Conservation (phyloP, 30 jellyfish, hydroid and myxozoan genomes). For the Pelagia noctiluca region DNA sequence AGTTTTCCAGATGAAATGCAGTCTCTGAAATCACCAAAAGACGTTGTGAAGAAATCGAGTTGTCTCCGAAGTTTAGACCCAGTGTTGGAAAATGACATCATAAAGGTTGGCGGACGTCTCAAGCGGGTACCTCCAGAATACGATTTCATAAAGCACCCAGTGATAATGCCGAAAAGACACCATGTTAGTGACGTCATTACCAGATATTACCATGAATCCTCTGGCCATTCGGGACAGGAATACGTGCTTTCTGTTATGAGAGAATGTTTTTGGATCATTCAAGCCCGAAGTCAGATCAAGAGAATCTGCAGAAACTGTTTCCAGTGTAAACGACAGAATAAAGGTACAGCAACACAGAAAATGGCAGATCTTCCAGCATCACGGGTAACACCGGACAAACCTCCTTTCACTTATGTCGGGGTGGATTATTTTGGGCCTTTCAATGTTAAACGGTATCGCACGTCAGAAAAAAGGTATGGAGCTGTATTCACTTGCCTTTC, state of each 20-base stretch:
- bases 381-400: constrained; percentile 29
- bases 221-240: constrained; percentile 51
- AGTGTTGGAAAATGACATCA: constrained; percentile 19
- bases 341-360: neutral
- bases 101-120: constrained; percentile 73
- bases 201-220: constrained; percentile 26
- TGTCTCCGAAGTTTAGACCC: constrained; percentile 10
- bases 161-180: constrained; percentile 54
- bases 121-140: constrained; percentile 9
- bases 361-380: constrained; percentile 22
- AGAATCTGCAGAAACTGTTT: constrained; percentile 11
- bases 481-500: constrained; percentile 25
- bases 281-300: constrained; percentile 21
- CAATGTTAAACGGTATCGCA: constrained; percentile 1
- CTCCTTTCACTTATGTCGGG: constrained; percentile 31
- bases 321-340: neutral
- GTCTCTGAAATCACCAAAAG: neutral
- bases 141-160: constrained; percentile 43
- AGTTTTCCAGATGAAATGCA: constrained; percentile 19
- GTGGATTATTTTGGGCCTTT: constrained; percentile 69
- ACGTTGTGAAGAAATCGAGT: neutral
- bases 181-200: too few relatives aligned
- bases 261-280: constrained; percentile 36
- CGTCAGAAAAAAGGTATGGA: constrained; percentile 13
- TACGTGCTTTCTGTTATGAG: constrained; percentile 35